Evolutionary conservation across 2,888 invertebrate species (phyloP).

Genomic region (Cistogaster globosa): DNA sequence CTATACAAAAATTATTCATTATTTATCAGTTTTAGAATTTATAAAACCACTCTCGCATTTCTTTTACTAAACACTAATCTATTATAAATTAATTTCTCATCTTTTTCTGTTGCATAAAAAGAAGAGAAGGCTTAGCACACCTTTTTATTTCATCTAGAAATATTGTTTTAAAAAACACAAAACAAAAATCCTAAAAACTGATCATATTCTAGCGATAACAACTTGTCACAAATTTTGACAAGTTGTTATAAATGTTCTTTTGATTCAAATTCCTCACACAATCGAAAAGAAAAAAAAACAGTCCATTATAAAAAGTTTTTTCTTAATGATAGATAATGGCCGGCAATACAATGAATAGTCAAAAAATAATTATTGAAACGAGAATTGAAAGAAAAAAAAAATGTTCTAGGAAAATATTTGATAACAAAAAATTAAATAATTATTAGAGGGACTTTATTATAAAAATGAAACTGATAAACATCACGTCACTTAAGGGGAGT

Average conservation of each 20-base stretch:
- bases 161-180: neutral
- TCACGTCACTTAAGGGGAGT: neutral
- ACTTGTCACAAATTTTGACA: slow-evolving; percentile 73
- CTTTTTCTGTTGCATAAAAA: neutral
- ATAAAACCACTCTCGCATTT: too few species aligned
- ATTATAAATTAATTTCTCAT: too few species aligned
- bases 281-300: neutral
- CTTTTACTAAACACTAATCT: too few species aligned
- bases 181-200: slow-evolving; percentile 8
- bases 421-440: slow-evolving; percentile 31
- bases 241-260: slow-evolving; percentile 64
- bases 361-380: slow-evolving; percentile 21
- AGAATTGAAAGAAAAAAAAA: neutral
- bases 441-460: slow-evolving; percentile 10
- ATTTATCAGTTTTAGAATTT: too few species aligned
- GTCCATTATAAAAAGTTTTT: neutral
- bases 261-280: slow-evolving; percentile 37
- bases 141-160: neutral
- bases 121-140: slow-evolving; percentile 36
- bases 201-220: slow-evolving; percentile 50
- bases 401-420: slow-evolving; percentile 42
- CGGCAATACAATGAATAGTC: slow-evolving; percentile 28
- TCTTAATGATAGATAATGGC: slow-evolving; percentile 36
- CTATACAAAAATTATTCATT: too few species aligned
- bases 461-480: slow-evolving; percentile 7